A percentile compares a stretch with the other conserved stretches of the same genome.
Conservation (phyloP, 1,140 invertebrate species). For the Drosophila bocki region DNA sequence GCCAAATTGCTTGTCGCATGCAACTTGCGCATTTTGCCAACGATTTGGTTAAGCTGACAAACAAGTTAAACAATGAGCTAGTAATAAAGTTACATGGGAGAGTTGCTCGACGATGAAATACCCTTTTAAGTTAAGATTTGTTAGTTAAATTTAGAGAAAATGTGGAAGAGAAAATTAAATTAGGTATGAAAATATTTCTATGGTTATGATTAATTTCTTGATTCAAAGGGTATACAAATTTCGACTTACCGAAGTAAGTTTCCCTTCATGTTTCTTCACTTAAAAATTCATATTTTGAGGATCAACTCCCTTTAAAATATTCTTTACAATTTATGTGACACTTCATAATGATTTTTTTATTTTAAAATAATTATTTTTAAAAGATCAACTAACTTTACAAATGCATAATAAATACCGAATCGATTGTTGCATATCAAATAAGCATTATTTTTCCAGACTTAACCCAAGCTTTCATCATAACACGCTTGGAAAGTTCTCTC, state of each 20-base stretch:
- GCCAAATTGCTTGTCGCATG: slow-evolving; percentile 63
- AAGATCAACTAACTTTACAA: neutral
- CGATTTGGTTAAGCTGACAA: slow-evolving; percentile 22
- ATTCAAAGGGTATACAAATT: neutral
- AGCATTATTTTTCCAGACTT: slow-evolving; percentile 11
- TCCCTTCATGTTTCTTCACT: neutral
- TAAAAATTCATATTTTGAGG: neutral
- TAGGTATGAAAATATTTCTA: too few species aligned
- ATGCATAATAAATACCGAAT: neutral
- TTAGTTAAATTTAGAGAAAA: too few species aligned
- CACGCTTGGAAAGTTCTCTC: slow-evolving; percentile 75
- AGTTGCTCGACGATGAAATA: neutral
- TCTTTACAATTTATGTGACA: neutral
- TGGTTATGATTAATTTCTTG: too few species aligned
- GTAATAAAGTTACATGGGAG: neutral
- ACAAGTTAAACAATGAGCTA: neutral
- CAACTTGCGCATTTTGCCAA: slow-evolving; percentile 66
- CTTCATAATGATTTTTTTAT: neutral
- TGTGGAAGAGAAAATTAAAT: too few species aligned
- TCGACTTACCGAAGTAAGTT: neutral
- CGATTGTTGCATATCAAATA: neutral
- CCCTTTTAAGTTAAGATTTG: neutral
- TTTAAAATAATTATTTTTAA: neutral
- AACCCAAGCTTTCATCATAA: slow-evolving; percentile 44
- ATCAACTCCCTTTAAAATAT: neutral